phyloP scores from a whole-genome alignment of 2,888 invertebrate species.

The Caenorhabditis plicata region DNA sequence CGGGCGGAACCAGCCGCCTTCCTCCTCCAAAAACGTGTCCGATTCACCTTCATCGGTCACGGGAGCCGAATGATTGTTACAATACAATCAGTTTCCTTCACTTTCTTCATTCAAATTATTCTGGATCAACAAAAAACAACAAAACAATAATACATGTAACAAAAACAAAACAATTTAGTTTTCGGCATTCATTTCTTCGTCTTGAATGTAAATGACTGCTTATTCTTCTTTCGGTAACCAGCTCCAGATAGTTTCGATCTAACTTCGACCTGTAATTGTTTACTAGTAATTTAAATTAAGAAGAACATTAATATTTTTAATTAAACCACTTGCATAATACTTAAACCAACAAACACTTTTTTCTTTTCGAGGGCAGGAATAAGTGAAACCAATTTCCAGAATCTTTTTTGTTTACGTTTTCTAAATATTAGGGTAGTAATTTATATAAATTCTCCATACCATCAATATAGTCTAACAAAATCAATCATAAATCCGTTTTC shows the following conservation, averaged over 20 bases:
- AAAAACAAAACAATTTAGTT: constrained; percentile 1
- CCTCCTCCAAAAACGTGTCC: too few species aligned
- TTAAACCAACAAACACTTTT: too few species aligned
- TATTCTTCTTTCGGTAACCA: constrained; percentile 38
- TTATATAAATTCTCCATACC: not conserved
- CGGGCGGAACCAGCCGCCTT: too few species aligned
- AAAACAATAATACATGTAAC: not conserved
- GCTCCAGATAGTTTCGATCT: constrained; percentile 47
- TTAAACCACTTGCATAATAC: not conserved
- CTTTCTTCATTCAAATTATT: too few species aligned
- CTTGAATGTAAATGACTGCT: constrained; percentile 38
- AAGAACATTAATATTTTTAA: not conserved
- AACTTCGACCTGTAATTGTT: constrained; percentile 35
- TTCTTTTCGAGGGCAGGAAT: too few species aligned
- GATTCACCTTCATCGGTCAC: too few species aligned
- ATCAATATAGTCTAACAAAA: too few species aligned
- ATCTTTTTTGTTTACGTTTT: too few species aligned
- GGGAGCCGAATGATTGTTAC: too few species aligned
- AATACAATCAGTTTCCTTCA: too few species aligned
- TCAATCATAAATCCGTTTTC: too few species aligned
- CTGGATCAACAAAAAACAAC: not conserved
- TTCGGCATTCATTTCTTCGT: constrained; percentile 30
- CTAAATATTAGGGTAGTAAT: not conserved
- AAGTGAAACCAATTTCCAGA: too few species aligned
- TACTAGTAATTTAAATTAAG: not conserved